phyloP scores from a whole-genome alignment of 1,140 invertebrate species.

The Idris sp. region DNA sequence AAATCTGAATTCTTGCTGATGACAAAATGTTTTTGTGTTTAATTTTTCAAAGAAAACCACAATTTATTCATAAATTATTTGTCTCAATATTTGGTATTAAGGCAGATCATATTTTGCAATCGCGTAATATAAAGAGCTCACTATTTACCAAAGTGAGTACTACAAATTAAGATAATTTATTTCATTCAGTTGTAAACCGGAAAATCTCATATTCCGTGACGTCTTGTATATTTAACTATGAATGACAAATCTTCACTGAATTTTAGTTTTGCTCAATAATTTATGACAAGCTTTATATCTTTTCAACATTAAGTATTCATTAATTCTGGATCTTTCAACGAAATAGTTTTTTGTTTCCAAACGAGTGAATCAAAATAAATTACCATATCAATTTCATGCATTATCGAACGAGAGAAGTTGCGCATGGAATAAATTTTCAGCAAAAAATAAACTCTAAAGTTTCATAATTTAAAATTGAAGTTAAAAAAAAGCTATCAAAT shows the following conservation, averaged over 20 bases:
- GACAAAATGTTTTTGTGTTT: no score
- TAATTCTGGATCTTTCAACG: conserved; percentile 31
- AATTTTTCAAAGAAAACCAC: no score
- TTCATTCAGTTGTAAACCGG: conserved; percentile 1
- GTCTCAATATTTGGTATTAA: no score
- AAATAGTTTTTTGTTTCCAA: conserved; percentile 33
- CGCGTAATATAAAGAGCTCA: neutral
- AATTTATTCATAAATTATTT: no score
- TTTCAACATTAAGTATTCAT: conserved; percentile 29
- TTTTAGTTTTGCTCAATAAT: conserved; percentile 15
- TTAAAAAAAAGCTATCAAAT: conserved; percentile 12
- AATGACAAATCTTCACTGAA: conserved; percentile 5
- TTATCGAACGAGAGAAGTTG: conserved; percentile 35
- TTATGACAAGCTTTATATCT: conserved; percentile 19
- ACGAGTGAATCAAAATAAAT: conserved; percentile 45
- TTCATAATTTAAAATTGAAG: conserved; percentile 24
- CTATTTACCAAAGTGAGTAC: neutral
- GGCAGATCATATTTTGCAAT: neutral
- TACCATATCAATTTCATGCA: conserved; percentile 51
- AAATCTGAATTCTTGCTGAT: no score
- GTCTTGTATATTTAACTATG: conserved; percentile 8
- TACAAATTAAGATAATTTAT: conserved; percentile 7
- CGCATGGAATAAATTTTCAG: conserved; percentile 8
- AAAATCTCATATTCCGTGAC: neutral
- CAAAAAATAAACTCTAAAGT: conserved; percentile 17